Base-by-base conservation (phyloP, 2,113 vertebrate genomes). In the Pontoporia blainvillei region DNA sequence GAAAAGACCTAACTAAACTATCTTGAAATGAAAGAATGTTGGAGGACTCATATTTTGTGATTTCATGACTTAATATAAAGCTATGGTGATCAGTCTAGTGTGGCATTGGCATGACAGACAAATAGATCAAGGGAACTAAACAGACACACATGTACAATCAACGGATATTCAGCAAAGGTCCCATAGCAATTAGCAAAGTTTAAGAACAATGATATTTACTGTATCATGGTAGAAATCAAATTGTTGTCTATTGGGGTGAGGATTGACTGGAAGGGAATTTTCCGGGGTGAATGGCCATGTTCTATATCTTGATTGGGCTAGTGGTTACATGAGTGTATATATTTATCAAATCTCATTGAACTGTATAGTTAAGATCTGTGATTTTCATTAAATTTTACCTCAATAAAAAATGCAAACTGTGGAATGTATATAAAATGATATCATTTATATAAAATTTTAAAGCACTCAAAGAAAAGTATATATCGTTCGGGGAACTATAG, bases 11-110 rank as follows among this genome's bases (percentile, higher is more conserved):
- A 52, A 73, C 49, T 61, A 73, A 54, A 21, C 3, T 17, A 3
- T 27, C 73, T 90, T 49, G 15, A 69, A 87, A 54, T 41, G 49
- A 52, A 86, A 90, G 69, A 15, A 54, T 49, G 5, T 71, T 31
- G 21, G 36, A 44, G 13, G 25, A 57, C 59, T 69, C 71, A 15
- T 0, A 1, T 8, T 75, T 36, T 13, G 44, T 31, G 44, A 62
- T 23, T 39, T 46, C 41, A 27, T 61, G 71, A 39, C 64, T 79
- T 52, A 52, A 2, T 29, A 3, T 29, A 49, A 79, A 73, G 57
- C 39, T 3, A 12, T 25, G 23, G 29, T n/a, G 1, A 54, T 13
- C 15, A 17, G 2, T 2, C 9, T 15, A 23, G 25, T 3, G 8
- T 44, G 34, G 59, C 17, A 21, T 21, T 57, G 7, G 13, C 8